Evolutionary conservation across 2,797 vertebrate species (phyloP), one percentile per base, ranked within the genome.

Genomic region (Dallia pectoralis): DNA sequence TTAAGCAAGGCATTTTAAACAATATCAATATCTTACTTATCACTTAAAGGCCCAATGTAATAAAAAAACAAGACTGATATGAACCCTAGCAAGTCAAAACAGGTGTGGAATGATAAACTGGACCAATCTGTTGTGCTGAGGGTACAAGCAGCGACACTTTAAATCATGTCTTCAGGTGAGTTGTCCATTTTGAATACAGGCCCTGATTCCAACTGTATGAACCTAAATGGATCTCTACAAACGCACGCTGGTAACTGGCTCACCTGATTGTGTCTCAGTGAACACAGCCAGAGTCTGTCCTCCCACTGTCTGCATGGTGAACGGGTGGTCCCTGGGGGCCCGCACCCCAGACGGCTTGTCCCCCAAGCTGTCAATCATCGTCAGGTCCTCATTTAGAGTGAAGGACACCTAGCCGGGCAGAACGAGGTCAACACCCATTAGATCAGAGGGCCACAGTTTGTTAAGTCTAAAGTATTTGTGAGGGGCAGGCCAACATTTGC

Each of bases 381-480:
- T 96, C 83, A 99, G 93, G 51, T 99, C 98, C 82, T 99, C 98
- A 75, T 97, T 98, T 84, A 99, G 90, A 73, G 96, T 98, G 90
- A 99, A 99, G 49, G 96, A 96, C 73, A 99, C 97, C 98, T 99
- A 90, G 48, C 88, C 74, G 67, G 76, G 67, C 0, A 73, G 6
- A 71, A 33, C 33, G 5, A 68, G 48, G 32, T 11, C 22, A 14
- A 22, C 16, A 56, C 4, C 16, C 11, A 51, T 33, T 12, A 8
- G 59, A 30, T n/a, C 8, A 3, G 59, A 36, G 33, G 33, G 33
- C 33, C 7, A 36, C 33, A n/a, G n/a, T n/a, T n/a, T n/a, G n/a
- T n/a, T n/a, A n/a, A n/a, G n/a, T n/a, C n/a, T n/a, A n/a, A n/a
- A n/a, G n/a, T n/a, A n/a, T n/a, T n/a, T n/a, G n/a, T n/a, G n/a